Base-by-base conservation (phyloP, 2,888 invertebrate species). In the Chaetogeoica ovagalla region DNA sequence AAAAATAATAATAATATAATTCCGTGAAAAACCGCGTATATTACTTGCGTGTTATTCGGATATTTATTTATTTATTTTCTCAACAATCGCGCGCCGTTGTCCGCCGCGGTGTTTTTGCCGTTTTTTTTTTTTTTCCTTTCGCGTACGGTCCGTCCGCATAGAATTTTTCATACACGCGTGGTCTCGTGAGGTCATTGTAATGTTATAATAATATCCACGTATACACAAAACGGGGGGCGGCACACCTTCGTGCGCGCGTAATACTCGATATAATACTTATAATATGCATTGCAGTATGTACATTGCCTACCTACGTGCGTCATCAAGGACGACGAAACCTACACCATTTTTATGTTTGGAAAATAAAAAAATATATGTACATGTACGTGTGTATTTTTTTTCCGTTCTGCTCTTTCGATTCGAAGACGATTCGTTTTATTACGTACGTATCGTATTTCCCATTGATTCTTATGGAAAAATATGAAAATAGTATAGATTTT, bases 261-360 rank as follows among this genome's bases (percentile, higher is more conserved):
- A 39, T 8, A 39, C 37, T 69, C 62, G 52, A 39, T n/a, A 52
- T 17, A 63, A 30, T 55, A 37, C 48, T 6, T 39, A 13, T 48
- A 23, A 17, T 48, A 23, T 66, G 21, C 21, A 11, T 48, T 55
- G 55, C 19, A 15, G 52, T 19, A 59, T 59, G 68, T 30, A 30
- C 30, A 30, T 1, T 13, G 71, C 62, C 77, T 71, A 63, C 79
- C 63, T 79, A 63, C 79, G 52, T 71, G 30, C 69, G 37, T 66
- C 30, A 39, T 57, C 79, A 79, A 79, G 79, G 79, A 79, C 79
- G 79, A 79, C 79, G 63, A 70, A 70, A 71, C 79, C 79, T 63
- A 79, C 79, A 71, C 70, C 55, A n/a, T n/a, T n/a, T 55, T 43
- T 69, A 48, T 39, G 55, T 62, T 69, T 52, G n/a, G n/a, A 30